Evolutionary conservation across 2,888 invertebrate species (phyloP).

Genomic region (Ptychoptera contaminata): DNA sequence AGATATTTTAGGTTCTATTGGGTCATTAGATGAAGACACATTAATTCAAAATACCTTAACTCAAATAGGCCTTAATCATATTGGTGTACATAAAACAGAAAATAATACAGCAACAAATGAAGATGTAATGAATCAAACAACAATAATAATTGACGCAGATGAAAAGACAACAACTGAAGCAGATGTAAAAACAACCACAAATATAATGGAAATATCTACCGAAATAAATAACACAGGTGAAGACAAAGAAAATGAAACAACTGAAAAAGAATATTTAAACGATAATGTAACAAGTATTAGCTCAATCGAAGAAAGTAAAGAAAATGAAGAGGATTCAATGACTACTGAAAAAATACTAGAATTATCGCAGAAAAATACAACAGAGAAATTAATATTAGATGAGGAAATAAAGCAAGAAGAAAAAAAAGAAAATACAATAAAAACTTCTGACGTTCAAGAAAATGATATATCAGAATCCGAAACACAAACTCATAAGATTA

Average conservation of each 20-base stretch:
- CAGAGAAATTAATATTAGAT: no score
- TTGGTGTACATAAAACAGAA: neutral
- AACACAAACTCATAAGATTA: no score
- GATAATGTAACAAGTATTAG: no score
- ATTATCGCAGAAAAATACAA: neutral
- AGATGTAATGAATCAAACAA: neutral
- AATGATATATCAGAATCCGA: slow-evolving; percentile 4
- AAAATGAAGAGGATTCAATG: neutral
- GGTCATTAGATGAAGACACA: slow-evolving; percentile 5
- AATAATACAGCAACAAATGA: neutral
- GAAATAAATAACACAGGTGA: no score
- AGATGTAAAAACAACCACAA: neutral
- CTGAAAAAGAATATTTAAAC: no score
- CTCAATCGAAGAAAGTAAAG: no score
- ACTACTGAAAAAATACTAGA: neutral
- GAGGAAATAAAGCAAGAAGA: neutral
- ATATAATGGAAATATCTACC: no score
- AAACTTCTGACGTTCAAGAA: neutral
- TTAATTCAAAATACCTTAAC: neutral
- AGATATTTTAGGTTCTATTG: slow-evolving; percentile 4
- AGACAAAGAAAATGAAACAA: no score
- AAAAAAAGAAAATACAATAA: neutral
- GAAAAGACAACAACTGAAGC: neutral
- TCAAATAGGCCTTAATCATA: neutral
- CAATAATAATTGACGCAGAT: slow-evolving; percentile 3